These are phyloP conservation scores for Paralinhomoeus sp. DNA, from an alignment of 2,888 invertebrate genomes.

Conservation along the genomic window DNA sequence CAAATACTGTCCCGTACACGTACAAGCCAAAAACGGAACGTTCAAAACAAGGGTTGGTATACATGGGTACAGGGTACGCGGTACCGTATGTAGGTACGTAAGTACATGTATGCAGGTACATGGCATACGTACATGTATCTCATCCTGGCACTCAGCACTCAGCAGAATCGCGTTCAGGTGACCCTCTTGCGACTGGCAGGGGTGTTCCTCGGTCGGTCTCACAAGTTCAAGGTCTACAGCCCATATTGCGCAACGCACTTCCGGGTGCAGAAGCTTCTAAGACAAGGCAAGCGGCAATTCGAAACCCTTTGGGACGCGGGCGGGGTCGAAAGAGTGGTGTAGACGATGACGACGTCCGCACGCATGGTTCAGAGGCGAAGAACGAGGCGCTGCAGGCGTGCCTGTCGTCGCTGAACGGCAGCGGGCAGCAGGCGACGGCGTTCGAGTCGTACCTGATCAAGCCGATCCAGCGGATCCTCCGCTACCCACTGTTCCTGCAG, in stretches of 20 bases:
- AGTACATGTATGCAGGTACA: no score
- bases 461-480: constrained; percentile 89
- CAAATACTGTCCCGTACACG: no score
- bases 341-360: no score
- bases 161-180: constrained; percentile 59
- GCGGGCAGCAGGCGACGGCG: constrained; percentile 85
- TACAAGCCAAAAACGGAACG: no score
- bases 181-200: constrained; percentile 81
- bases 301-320: no score
- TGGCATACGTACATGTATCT: no score
- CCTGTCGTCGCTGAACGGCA: constrained; percentile 71
- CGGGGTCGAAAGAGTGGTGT: no score
- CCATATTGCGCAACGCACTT: constrained; percentile 97
- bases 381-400: constrained; percentile 89
- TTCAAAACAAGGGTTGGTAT: no score
- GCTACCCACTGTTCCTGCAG: constrained; percentile 79
- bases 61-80: no score
- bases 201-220: constrained; percentile 86
- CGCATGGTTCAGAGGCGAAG: constrained; percentile 51
- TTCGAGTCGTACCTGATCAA: constrained; percentile 93
- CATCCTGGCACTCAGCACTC: no score
- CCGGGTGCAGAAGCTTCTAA: constrained; percentile 89
- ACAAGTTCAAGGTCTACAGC: constrained; percentile 94
- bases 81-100: no score
- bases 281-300: constrained; percentile 91